Conservation (phyloP, 2,113 vertebrate genomes). For the Rattus rattus region DNA sequence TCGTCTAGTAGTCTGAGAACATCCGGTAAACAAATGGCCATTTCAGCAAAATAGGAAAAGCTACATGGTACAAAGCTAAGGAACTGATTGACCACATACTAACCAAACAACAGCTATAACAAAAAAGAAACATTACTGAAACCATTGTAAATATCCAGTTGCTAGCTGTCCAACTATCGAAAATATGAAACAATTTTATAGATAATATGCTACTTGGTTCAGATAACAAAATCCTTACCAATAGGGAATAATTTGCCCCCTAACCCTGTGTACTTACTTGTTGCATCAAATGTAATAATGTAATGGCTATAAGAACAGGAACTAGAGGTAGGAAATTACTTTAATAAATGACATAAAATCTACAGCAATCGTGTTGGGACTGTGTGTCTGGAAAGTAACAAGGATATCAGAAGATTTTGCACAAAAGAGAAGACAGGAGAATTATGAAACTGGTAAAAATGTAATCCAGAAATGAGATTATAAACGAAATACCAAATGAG, state of each 20-base stretch:
- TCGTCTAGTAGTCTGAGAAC: not conserved
- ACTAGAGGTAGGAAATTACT: not conserved
- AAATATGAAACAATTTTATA: not conserved
- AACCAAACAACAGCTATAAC: not conserved
- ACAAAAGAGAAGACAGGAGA: no score
- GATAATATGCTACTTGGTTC: rapidly evolving
- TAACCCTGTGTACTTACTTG: not conserved
- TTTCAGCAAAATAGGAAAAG: not conserved
- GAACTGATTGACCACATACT: not conserved
- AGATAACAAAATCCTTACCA: not conserved
- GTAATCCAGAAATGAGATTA: no score
- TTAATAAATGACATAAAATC: not conserved
- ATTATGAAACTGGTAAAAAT: no score
- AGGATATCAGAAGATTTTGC: no score
- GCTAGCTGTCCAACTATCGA: not conserved
- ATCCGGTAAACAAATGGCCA: not conserved
- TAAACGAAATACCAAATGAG: not conserved
- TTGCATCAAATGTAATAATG: not conserved
- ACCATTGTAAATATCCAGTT: not conserved
- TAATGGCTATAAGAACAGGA: not conserved
- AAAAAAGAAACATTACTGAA: not conserved
- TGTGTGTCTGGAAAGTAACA: not conserved
- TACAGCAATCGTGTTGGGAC: not conserved
- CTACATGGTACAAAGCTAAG: not conserved
- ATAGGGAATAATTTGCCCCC: not conserved